Conservation (phyloP, 2,113 vertebrate species). For the Rhinichthys klamathensis region DNA sequence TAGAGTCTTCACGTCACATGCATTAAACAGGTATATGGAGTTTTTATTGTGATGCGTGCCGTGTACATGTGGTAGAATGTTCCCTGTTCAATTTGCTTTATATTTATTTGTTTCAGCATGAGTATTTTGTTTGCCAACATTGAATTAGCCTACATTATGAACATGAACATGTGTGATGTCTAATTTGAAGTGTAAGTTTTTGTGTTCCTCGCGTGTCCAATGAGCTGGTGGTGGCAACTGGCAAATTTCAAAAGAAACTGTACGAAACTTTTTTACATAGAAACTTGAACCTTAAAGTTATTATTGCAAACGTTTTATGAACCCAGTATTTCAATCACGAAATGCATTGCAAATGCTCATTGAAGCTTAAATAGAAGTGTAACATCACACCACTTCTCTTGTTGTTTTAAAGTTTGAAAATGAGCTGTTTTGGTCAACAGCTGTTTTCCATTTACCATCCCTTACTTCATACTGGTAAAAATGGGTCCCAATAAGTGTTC, state of each 20-base stretch:
- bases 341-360: slow-evolving; percentile 46
- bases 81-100: slow-evolving; percentile 54
- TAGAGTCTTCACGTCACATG: neutral
- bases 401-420: slow-evolving; percentile 53
- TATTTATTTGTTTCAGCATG: neutral
- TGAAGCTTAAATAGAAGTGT: slow-evolving; percentile 46
- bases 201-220: slow-evolving; percentile 59
- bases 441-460: slow-evolving; percentile 70
- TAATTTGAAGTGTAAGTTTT: neutral
- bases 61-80: slow-evolving; percentile 44
- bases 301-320: slow-evolving; percentile 49
- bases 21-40: neutral
- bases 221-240: slow-evolving; percentile 45
- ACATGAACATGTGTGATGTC: neutral
- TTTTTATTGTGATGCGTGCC: neutral
- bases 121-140: slow-evolving; percentile 21
- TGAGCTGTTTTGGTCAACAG: slow-evolving; percentile 61
- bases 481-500: slow-evolving; percentile 65
- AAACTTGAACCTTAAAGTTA: slow-evolving; percentile 53
- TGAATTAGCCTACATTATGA: slow-evolving; percentile 26
- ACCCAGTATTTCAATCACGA: slow-evolving; percentile 42
- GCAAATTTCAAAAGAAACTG: slow-evolving; percentile 52
- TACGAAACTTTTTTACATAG: neutral
- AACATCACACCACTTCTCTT: slow-evolving; percentile 31
- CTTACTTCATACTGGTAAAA: slow-evolving; percentile 74